These are phyloP conservation scores for Oxytorus armatus DNA, from an alignment of 2,888 invertebrate species.

Conservation along the genomic window DNA sequence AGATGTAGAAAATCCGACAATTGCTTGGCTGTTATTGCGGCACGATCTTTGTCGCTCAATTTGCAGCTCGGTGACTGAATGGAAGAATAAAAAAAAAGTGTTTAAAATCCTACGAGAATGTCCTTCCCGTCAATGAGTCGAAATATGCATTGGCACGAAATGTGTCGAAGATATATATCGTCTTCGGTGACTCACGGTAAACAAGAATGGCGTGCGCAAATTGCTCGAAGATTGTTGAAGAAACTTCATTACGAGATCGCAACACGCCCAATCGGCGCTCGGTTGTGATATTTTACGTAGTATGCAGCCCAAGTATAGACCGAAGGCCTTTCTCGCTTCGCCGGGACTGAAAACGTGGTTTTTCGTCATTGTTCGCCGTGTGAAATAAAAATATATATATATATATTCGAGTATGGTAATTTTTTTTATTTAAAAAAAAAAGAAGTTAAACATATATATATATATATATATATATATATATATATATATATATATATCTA, in stretches of 20 bases:
- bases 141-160: too few relatives aligned
- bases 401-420: too few relatives aligned
- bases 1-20: slow-evolving; percentile 93
- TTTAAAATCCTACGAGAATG: not conserved
- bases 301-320: slow-evolving; percentile 91
- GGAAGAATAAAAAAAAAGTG: slow-evolving; percentile 25
- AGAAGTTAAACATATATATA: too few relatives aligned
- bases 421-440: too few relatives aligned
- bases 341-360: slow-evolving; percentile 82
- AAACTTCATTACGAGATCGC: slow-evolving; percentile 91
- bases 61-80: slow-evolving; percentile 90
- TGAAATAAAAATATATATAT: too few relatives aligned
- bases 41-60: slow-evolving; percentile 92
- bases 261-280: slow-evolving; percentile 82
- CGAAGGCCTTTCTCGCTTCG: slow-evolving; percentile 92
- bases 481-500: too few relatives aligned
- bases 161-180: too few relatives aligned
- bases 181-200: slow-evolving; percentile 85
- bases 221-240: slow-evolving; percentile 90
- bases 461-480: too few relatives aligned
- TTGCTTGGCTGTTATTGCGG: slow-evolving; percentile 93
- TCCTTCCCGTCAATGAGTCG: too few relatives aligned
- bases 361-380: too few relatives aligned
- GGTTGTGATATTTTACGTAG: slow-evolving; percentile 88
- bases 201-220: slow-evolving; percentile 89